Evolutionary conservation across 2,113 vertebrate genomes (phyloP).

Genomic region (Elephas maximus): DNA sequence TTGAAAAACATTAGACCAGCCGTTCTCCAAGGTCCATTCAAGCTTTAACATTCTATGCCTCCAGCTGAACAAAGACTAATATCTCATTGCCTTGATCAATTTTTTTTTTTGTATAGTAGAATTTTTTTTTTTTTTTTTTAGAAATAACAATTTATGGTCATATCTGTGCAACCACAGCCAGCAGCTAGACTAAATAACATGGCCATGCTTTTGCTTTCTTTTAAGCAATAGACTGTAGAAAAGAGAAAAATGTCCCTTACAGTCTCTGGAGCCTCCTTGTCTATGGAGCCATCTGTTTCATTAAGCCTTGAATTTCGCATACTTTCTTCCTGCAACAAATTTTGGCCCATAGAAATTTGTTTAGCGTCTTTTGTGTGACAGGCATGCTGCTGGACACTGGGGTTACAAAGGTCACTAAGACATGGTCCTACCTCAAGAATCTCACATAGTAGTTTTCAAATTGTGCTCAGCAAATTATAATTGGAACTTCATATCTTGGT

Average conservation of each 20-base stretch:
- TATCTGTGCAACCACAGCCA: not conserved
- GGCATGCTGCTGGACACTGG: not conserved
- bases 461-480: slow-evolving; percentile 11
- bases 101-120: slow-evolving; percentile 17
- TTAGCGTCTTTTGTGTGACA: not conserved
- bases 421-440: not conserved
- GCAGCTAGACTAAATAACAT: not conserved
- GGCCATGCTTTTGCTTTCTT: not conserved
- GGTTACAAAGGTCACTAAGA: not conserved
- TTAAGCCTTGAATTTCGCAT: not conserved
- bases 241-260: not conserved
- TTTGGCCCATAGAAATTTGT: not conserved
- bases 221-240: not conserved
- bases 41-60: not conserved
- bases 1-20: not conserved
- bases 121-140: slow-evolving; percentile 15
- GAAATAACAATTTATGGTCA: slow-evolving; percentile 26
- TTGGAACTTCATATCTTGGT: not conserved
- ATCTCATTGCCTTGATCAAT: not conserved
- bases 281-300: slow-evolving; percentile 17
- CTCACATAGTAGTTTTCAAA: not conserved
- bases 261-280: not conserved
- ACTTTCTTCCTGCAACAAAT: not conserved
- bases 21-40: not conserved
- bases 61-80: not conserved